These are phyloP conservation scores for Microtus richardsoni DNA, from an alignment of 2,113 vertebrate species.

Conservation along the genomic window DNA sequence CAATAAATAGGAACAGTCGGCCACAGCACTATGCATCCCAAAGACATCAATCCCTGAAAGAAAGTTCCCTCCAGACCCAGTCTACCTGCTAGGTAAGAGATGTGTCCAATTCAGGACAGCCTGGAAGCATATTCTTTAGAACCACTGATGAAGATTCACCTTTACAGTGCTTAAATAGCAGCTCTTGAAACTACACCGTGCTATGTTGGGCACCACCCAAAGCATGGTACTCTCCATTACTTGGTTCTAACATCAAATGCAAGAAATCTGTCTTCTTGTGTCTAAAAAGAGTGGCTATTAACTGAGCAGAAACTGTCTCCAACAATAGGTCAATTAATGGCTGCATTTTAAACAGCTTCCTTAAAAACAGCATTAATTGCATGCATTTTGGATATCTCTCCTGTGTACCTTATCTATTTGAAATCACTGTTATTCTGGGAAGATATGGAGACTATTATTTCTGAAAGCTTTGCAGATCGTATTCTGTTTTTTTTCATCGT, in stretches of 20 bases:
- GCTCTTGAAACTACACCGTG: neutral
- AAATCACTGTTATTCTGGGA: conserved; percentile 82
- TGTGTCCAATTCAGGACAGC: neutral
- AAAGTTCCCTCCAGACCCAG: neutral
- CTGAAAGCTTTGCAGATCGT: conserved; percentile 81
- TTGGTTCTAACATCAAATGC: conserved; percentile 59
- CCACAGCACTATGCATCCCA: neutral
- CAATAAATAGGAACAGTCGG: neutral
- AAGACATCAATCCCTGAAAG: neutral
- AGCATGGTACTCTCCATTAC: neutral
- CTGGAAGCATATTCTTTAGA: neutral
- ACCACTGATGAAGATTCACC: accelerated
- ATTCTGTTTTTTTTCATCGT: conserved; percentile 67
- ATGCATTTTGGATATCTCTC: conserved; percentile 79
- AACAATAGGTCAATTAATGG: conserved; percentile 86
- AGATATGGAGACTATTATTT: conserved; percentile 79
- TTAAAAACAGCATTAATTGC: conserved; percentile 86
- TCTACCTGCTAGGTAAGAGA: neutral
- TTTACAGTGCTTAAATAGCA: neutral
- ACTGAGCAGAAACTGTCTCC: conserved; percentile 77
- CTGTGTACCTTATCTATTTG: conserved; percentile 75
- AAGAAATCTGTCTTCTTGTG: conserved; percentile 62
- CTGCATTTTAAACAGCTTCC: conserved; percentile 79
- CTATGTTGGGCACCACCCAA: neutral
- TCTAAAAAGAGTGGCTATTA: conserved; percentile 77